phyloP scores from a whole-genome alignment of 2,113 vertebrate species.

The Pipra filicauda region DNA sequence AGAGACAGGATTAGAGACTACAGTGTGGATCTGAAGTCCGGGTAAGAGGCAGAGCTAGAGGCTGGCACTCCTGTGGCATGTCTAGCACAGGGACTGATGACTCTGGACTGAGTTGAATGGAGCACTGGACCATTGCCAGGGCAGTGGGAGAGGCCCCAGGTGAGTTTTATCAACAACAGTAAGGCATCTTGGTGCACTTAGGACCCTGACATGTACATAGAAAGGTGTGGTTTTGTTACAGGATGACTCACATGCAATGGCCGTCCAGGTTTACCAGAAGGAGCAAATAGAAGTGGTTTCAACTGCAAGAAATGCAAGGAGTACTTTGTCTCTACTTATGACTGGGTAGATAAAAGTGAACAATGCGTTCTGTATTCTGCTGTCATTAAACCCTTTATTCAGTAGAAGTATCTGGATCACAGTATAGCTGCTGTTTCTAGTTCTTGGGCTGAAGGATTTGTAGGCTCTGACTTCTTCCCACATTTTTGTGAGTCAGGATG shows the following conservation, averaged over 20 bases:
- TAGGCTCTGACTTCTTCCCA: background rate
- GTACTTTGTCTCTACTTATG: background rate
- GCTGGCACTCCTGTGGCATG: background rate
- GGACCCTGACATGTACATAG: background rate
- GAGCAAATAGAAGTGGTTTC: background rate
- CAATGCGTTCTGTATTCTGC: background rate
- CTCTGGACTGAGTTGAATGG: background rate
- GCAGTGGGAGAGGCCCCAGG: background rate
- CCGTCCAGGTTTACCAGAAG: background rate
- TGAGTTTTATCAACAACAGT: background rate
- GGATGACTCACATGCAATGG: background rate
- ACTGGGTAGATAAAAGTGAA: background rate
- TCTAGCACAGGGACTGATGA: background rate
- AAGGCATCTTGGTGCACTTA: background rate
- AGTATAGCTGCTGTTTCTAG: background rate
- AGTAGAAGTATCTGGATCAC: background rate
- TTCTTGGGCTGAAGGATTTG: background rate
- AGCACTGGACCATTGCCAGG: background rate
- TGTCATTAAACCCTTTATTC: background rate
- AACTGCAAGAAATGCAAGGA: background rate
- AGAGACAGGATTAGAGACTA: background rate
- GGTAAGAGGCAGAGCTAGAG: background rate
- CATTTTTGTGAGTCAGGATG: background rate
- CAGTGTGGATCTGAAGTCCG: background rate
- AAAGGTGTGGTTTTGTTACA: background rate